phyloP scores from a whole-genome alignment of 2,113 vertebrate species.

The Brachyistius frenatus region DNA sequence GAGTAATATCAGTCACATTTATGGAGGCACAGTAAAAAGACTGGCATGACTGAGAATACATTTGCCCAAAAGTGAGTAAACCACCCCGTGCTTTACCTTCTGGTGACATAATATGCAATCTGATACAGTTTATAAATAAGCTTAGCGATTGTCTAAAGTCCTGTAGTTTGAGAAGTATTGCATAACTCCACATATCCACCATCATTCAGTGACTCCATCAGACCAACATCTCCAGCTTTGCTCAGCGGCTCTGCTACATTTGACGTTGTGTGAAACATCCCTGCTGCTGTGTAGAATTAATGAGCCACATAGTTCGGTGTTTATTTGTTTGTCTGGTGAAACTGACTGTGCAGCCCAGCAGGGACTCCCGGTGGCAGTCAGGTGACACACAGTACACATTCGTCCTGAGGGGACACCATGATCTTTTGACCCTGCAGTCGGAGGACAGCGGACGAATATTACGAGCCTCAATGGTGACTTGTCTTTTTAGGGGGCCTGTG shows the following conservation, averaged over 20 bases:
- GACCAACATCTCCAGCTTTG: not conserved
- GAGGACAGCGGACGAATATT: constrained; percentile 43
- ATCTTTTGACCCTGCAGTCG: constrained; percentile 55
- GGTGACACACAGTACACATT: constrained; percentile 2
- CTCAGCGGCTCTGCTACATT: constrained; percentile 1
- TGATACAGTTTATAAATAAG: not conserved
- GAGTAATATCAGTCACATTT: too few relatives aligned
- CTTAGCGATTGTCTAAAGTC: not conserved
- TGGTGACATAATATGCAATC: not conserved
- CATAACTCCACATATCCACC: not conserved
- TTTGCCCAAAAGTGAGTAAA: not conserved
- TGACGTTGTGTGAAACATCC: constrained; percentile 33
- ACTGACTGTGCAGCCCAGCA: constrained; percentile 10
- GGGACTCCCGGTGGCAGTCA: constrained; percentile 18
- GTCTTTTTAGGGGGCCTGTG: constrained; percentile 60
- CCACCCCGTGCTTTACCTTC: not conserved
- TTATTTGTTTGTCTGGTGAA: constrained; percentile 33
- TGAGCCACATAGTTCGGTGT: constrained; percentile 11
- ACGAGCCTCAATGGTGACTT: constrained; percentile 43
- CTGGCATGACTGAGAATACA: too few relatives aligned
- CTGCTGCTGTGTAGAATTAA: constrained; percentile 15
- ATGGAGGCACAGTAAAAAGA: too few relatives aligned
- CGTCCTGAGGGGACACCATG: constrained; percentile 23
- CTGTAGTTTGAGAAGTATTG: constrained; percentile 2
- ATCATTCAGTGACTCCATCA: not conserved